These are phyloP conservation scores for Amiota minor DNA, from an alignment of 2,888 invertebrate species.

Conservation along the genomic window DNA sequence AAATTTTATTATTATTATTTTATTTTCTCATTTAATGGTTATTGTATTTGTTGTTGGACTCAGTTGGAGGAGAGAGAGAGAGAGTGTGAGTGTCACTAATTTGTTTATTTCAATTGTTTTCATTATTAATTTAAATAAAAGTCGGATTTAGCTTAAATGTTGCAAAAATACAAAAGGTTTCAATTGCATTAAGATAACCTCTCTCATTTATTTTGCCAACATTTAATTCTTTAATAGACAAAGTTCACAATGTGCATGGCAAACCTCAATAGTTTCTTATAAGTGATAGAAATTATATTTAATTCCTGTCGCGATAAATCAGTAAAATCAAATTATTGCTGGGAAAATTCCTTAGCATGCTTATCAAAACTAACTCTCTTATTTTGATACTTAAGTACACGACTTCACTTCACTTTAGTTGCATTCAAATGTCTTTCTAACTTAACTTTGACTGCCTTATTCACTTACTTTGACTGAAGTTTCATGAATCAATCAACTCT, in stretches of 20 bases:
- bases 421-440: neutral
- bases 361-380: too few species aligned
- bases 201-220: too few species aligned
- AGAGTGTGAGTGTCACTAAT: neutral
- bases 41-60: neutral
- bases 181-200: neutral
- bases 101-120: conserved; percentile 13
- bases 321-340: too few species aligned
- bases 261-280: too few species aligned
- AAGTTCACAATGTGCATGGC: too few species aligned
- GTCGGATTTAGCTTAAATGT: neutral
- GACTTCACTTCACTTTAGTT: neutral
- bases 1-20: neutral
- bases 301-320: too few species aligned
- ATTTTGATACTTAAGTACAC: too few species aligned
- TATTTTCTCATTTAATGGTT: neutral
- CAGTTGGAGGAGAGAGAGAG: neutral
- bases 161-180: neutral
- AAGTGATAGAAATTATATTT: too few species aligned
- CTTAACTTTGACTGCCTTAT: neutral
- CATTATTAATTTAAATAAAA: conserved; percentile 8
- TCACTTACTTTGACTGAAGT: neutral
- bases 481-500: conserved; percentile 18
- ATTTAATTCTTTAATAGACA: too few species aligned
- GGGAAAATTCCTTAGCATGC: too few species aligned